phyloP scores from a whole-genome alignment of 2,113 vertebrate genomes.

The human region GRCh38 chr16:7713001-7713500 shows the following conservation, averaged over 20 bases:
- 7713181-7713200: constrained; percentile 89
- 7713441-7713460: neutral
- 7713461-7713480: too few species aligned
- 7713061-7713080: constrained; percentile 89
- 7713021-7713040: constrained; percentile 83
- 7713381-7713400: accelerated
- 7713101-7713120: constrained; percentile 90
- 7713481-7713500: neutral
- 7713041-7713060: constrained; percentile 86
- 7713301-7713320: constrained; percentile 93
- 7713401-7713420: accelerated
- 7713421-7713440: neutral
- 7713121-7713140: constrained; percentile 92
- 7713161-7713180: constrained; percentile 88
- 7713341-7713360: constrained; percentile 74
- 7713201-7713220: constrained; percentile 83
- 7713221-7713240: constrained; percentile 91
- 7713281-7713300: constrained; percentile 92
- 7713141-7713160: constrained; percentile 89
- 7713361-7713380: constrained; percentile 56
- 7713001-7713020: constrained; percentile 81
- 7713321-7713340: constrained; percentile 91
- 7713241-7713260: constrained; percentile 93
- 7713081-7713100: constrained; percentile 87
- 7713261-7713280: constrained; percentile 91